Base-by-base conservation (phyloP, 2,797 vertebrate genomes). In the Anableps anableps region DNA sequence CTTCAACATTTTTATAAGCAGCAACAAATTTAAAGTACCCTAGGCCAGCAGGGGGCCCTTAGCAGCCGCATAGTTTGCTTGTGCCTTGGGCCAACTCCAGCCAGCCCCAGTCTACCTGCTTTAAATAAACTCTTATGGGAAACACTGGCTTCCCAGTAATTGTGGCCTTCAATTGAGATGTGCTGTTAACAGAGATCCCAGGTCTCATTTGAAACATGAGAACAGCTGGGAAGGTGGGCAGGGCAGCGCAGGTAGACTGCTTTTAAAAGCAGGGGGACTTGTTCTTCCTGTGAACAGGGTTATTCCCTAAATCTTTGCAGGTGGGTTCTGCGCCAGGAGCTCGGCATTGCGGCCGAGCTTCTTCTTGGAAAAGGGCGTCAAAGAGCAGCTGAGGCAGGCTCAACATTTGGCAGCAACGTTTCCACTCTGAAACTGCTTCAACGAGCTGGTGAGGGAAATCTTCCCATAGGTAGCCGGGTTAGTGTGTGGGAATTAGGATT, bases 321-420 rank as follows among this genome's bases (percentile, higher is more conserved):
- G 29, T 80, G 86, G 77, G 83, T 88, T 72, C 79, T 47, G 81
- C 51, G 85, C 83, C 86, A 88, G 90, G 83, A 90, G 88, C 83
- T 89, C 79, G 10, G 77, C 91, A 86, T 84, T 88, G 87, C 83
- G 86, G 85, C 85, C 82, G 85, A 89, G 48, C 83, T 43, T 71
- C 82, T 90, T 90, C 85, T 86, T 85, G 90, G 92, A 92, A 93
- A 89, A 79, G 19, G 71, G 87, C 81, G 82, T 90, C 89, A 90
- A 82, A 76, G 85, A 88, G 90, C 92, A 93, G 94, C 92, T 95
- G 92, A 93, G 87, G 76, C 86, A 84, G 87, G 92, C 91, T 92
- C 89, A 91, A 84, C 76, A 85, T 93, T 93, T 93, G 84, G 80
- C 89, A 83, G 80, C 77, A 70, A 92, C 88, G 82, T 91, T 92